Conservation (phyloP, 2,888 invertebrate species). For the Autographa pulchrina region DNA sequence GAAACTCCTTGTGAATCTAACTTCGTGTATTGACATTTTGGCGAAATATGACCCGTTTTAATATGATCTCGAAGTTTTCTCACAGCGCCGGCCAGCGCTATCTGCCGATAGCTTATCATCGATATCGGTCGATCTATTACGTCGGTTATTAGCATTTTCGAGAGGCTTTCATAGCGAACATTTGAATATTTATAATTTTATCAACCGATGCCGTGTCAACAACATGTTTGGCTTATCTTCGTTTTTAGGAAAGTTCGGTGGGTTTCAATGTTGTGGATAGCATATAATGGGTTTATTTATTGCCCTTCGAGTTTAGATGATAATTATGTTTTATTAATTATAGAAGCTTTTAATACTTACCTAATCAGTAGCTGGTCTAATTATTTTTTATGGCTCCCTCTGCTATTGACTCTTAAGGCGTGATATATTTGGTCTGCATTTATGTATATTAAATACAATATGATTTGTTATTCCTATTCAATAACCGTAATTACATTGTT, state of each 20-base stretch:
- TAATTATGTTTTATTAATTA: neutral
- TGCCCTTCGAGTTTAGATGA: neutral
- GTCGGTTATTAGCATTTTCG: slow-evolving; percentile 74
- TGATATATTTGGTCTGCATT: neutral
- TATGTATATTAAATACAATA: neutral
- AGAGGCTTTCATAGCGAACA: slow-evolving; percentile 66
- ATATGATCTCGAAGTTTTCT: slow-evolving; percentile 38
- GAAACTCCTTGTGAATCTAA: slow-evolving; percentile 7
- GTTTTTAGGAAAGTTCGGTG: slow-evolving; percentile 19
- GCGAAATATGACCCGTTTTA: slow-evolving; percentile 32
- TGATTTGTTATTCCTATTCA: slow-evolving; percentile 8
- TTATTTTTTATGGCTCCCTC: neutral
- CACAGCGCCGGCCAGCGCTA: slow-evolving; percentile 64
- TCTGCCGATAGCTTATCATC: slow-evolving; percentile 65
- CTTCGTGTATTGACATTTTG: slow-evolving; percentile 24
- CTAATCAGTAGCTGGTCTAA: neutral
- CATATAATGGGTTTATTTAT: neutral
- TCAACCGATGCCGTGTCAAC: slow-evolving; percentile 39
- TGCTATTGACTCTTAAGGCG: neutral
- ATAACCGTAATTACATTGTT: slow-evolving; percentile 1
- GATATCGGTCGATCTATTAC: slow-evolving; percentile 65
- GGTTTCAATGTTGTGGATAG: slow-evolving; percentile 15
- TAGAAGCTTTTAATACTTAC: neutral
- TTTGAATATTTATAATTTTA: slow-evolving; percentile 56
- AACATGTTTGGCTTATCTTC: slow-evolving; percentile 42